A percentile compares a stretch with the other conserved stretches of the same genome.
phyloP scores from a whole-genome alignment of 92 coral and sea anemone genomes.

The Pocillopora meandrina region DNA sequence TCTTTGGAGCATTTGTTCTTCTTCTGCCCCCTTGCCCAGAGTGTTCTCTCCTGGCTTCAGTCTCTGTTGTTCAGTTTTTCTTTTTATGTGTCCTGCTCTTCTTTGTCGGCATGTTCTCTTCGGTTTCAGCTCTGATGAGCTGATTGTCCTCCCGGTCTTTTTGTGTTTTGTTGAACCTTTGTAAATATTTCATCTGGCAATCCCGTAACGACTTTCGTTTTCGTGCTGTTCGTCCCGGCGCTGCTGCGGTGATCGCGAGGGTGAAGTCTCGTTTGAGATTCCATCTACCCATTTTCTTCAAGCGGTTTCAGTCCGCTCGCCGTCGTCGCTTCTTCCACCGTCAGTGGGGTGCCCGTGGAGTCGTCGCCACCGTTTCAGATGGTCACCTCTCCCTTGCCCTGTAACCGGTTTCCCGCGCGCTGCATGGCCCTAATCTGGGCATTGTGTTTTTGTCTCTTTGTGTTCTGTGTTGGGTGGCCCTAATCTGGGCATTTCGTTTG shows the following conservation, averaged over 20 bases:
- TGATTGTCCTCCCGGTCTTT: conserved; percentile 9
- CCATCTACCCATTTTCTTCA: not conserved
- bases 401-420: not conserved
- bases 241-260: not conserved
- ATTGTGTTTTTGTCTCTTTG: not conserved
- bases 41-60: conserved; percentile 19
- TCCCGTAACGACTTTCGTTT: conserved; percentile 39
- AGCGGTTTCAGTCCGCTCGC: not conserved
- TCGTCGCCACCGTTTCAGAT: not conserved
- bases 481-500: too few relatives aligned
- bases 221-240: conserved; percentile 11
- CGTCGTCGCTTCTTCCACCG: conserved; percentile 9
- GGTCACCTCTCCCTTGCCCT: not conserved
- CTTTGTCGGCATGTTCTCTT: conserved; percentile 6
- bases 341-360: conserved; percentile 31
- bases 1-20: conserved; percentile 3
- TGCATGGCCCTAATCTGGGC: not conserved
- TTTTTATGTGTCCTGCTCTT: not conserved
- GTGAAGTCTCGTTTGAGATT: conserved; percentile 3
- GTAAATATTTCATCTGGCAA: conserved; percentile 13
- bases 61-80: not conserved
- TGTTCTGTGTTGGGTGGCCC: not conserved
- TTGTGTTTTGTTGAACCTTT: not conserved
- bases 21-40: conserved; percentile 31
- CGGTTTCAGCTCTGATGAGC: conserved; percentile 10